Conservation (phyloP, 2,888 invertebrate species). For the Drosophila nr. perissopoda region DNA sequence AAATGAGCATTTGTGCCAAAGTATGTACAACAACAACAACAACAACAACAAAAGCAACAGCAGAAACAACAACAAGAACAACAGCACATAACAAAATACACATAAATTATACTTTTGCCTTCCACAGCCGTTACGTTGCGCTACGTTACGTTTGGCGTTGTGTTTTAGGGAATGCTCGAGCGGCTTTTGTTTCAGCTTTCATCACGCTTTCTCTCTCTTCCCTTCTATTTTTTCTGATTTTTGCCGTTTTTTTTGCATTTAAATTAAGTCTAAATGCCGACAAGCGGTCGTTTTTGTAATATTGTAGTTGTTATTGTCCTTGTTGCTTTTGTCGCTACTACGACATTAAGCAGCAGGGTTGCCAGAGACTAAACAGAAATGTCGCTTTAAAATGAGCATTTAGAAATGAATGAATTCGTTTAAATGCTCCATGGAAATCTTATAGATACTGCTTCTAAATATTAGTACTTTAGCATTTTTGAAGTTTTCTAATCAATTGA, state of each 20-base stretch:
- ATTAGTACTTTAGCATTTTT: background rate
- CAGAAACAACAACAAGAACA: conserved; percentile 4
- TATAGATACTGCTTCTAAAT: background rate
- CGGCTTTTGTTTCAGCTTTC: conserved; percentile 55
- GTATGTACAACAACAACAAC: conserved; percentile 46
- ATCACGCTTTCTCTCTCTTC: background rate
- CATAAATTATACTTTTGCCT: conserved; percentile 73
- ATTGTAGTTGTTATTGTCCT: conserved; percentile 18
- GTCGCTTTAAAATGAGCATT: conserved; percentile 8
- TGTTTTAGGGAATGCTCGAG: conserved; percentile 39
- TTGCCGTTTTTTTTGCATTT: conserved; percentile 63
- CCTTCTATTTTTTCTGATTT: conserved; percentile 7
- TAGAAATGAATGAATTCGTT: background rate
- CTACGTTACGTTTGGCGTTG: conserved; percentile 68
- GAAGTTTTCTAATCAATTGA: background rate
- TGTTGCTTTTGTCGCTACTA: conserved; percentile 19
- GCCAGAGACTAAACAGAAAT: conserved; percentile 24
- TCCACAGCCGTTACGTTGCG: conserved; percentile 73
- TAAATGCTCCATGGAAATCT: background rate
- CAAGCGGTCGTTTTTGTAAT: conserved; percentile 55
- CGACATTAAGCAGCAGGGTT: conserved; percentile 23
- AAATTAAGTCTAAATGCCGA: conserved; percentile 77
- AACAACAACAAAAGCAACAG: conserved; percentile 23
- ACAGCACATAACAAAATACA: conserved; percentile 63
- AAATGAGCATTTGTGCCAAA: conserved; percentile 74